phyloP scores from a whole-genome alignment of 2,113 vertebrate species.

The Atrichornis clamosus region DNA sequence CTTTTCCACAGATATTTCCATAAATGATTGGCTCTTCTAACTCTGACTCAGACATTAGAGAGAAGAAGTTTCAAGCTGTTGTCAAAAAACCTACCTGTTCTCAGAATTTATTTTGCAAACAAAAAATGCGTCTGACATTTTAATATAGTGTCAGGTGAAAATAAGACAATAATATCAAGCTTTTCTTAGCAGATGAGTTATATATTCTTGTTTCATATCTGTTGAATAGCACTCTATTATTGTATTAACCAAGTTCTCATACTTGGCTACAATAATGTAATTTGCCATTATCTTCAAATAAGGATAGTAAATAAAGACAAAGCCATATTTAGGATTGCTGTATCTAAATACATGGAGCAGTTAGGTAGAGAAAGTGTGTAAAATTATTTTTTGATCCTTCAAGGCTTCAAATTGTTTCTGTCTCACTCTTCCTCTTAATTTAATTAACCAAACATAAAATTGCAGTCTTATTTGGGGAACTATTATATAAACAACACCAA shows the following conservation, averaged over 20 bases:
- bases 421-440: not conserved
- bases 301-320: not conserved
- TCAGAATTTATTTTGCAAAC: not conserved
- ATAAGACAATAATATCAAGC: not conserved
- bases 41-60: not conserved
- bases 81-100: not conserved
- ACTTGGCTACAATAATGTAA: not conserved
- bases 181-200: not conserved
- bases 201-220: not conserved
- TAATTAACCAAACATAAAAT: not conserved
- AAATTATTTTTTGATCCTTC: not conserved
- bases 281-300: not conserved
- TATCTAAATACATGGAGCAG: not conserved
- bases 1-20: not conserved
- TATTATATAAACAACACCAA: not conserved
- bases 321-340: not conserved
- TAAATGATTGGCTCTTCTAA: not conserved
- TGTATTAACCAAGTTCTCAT: not conserved
- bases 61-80: not conserved
- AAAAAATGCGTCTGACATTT: not conserved
- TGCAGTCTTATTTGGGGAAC: not conserved
- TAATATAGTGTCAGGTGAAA: not conserved
- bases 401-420: not conserved
- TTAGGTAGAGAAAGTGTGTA: not conserved
- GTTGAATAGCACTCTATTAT: not conserved